phyloP scores from a whole-genome alignment of 2,797 vertebrate genomes.

The Lacerta agilis region DNA sequence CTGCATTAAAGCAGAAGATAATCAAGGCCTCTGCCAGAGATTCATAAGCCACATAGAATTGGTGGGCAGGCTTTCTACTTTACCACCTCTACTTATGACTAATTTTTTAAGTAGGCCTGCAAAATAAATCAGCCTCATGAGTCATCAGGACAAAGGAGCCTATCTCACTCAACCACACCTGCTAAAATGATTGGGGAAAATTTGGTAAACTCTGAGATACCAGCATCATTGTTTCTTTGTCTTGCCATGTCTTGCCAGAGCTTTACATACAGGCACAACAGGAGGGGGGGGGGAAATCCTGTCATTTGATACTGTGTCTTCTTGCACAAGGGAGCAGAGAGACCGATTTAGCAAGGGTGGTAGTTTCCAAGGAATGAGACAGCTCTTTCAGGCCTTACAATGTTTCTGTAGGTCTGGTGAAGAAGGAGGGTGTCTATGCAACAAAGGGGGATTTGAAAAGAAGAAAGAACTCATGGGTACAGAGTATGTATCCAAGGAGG shows the following conservation, averaged over 20 bases:
- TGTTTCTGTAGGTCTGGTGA: background rate
- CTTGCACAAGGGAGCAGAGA: background rate
- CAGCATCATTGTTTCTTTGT: background rate
- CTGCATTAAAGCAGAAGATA: background rate
- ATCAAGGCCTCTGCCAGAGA: background rate
- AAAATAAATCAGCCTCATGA: background rate
- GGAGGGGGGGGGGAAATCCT: too few species aligned
- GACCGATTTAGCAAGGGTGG: background rate
- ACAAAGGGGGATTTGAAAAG: background rate
- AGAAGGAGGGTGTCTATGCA: background rate
- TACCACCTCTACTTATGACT: background rate
- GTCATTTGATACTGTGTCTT: too few species aligned
- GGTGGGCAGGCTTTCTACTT: background rate
- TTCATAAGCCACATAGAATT: background rate
- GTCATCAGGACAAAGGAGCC: background rate
- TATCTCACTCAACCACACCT: background rate
- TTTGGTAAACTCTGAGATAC: background rate
- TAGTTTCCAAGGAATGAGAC: background rate
- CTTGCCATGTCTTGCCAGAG: background rate
- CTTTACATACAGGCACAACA: background rate
- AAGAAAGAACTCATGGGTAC: background rate
- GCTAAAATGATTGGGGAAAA: background rate
- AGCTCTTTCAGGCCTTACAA: too few species aligned
- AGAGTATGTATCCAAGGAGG: background rate
- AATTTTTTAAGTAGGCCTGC: background rate